phyloP scores from a whole-genome alignment of 2,113 vertebrate species.

The Nothobranchius kuhntae region DNA sequence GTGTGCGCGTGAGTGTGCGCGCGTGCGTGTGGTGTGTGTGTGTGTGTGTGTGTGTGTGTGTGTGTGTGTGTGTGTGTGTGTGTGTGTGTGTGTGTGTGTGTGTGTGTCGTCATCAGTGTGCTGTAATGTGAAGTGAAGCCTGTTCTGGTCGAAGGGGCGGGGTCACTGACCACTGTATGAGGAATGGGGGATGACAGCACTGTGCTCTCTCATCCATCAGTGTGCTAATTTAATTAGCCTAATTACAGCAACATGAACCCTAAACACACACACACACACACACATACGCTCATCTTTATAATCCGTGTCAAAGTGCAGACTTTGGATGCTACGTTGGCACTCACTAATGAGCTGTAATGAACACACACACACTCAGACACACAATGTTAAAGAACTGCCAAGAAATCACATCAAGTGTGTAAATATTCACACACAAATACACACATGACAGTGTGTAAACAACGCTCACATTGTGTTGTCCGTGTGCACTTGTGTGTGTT shows the following conservation, averaged over 20 bases:
- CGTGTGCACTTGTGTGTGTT: no score
- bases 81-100: slow-evolving; percentile 16
- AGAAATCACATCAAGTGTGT: slow-evolving; percentile 1
- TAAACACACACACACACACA: slow-evolving; percentile 13
- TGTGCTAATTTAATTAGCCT: slow-evolving; percentile 81
- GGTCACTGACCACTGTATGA: slow-evolving; percentile 56
- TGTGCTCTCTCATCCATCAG: slow-evolving; percentile 77
- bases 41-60: neutral
- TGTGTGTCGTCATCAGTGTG: slow-evolving; percentile 5
- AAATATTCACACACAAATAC: slow-evolving; percentile 11
- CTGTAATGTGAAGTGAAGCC: slow-evolving; percentile 55
- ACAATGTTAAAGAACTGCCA: slow-evolving; percentile 3
- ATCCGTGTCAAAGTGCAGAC: slow-evolving; percentile 53
- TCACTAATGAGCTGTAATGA: slow-evolving; percentile 65
- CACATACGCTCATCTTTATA: slow-evolving; percentile 5
- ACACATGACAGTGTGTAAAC: neutral
- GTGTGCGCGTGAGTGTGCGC: neutral
- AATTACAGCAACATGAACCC: slow-evolving; percentile 69
- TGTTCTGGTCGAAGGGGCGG: slow-evolving; percentile 39
- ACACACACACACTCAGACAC: slow-evolving; percentile 2
- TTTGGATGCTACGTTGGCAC: slow-evolving; percentile 51
- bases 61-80: slow-evolving; percentile 5
- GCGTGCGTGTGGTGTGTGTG: neutral
- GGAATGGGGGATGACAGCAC: slow-evolving; percentile 63
- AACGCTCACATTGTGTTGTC: neutral